Evolutionary conservation across 2,797 vertebrate species (phyloP).

Genomic region (Molossus alvarezi): DNA sequence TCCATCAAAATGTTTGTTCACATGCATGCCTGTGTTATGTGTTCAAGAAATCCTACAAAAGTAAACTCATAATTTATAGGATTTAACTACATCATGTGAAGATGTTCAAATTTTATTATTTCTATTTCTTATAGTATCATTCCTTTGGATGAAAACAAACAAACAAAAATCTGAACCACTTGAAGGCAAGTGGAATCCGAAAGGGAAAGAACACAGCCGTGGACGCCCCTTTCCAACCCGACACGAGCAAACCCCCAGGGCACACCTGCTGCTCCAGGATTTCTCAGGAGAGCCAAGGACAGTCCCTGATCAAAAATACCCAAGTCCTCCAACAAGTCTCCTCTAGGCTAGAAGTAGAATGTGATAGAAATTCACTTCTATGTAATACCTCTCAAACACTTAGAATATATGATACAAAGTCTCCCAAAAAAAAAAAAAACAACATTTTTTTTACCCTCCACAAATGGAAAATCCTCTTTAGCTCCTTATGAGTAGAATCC

Average conservation of each 20-base stretch:
- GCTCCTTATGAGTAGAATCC: constrained; percentile 94
- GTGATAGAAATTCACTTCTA: constrained; percentile 70
- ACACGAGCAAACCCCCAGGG: rapidly evolving
- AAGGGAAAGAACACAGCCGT: rapidly evolving
- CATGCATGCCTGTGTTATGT: too few relatives aligned
- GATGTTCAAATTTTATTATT: not conserved
- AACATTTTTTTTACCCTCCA: constrained; percentile 94
- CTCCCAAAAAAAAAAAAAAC: not conserved
- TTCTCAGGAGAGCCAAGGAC: not conserved
- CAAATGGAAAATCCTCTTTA: constrained; percentile 96
- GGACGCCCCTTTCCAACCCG: not conserved
- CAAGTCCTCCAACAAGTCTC: not conserved
- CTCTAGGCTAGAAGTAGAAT: constrained; percentile 50
- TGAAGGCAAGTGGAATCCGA: not conserved
- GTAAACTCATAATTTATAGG: not conserved
- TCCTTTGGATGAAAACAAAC: not conserved
- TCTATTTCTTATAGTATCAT: not conserved
- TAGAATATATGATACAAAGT: not conserved
- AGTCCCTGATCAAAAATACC: rapidly evolving
- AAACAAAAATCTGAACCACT: not conserved
- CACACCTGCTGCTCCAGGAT: rapidly evolving
- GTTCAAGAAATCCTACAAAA: not conserved
- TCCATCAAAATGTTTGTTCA: not conserved
- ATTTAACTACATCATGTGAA: not conserved
- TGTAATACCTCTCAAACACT: not conserved